Percentiles rank a stretch among this genome's conserved stretches.
phyloP scores from a whole-genome alignment of 92 coral and sea anemone species.

The Zoanthus sociatus region DNA sequence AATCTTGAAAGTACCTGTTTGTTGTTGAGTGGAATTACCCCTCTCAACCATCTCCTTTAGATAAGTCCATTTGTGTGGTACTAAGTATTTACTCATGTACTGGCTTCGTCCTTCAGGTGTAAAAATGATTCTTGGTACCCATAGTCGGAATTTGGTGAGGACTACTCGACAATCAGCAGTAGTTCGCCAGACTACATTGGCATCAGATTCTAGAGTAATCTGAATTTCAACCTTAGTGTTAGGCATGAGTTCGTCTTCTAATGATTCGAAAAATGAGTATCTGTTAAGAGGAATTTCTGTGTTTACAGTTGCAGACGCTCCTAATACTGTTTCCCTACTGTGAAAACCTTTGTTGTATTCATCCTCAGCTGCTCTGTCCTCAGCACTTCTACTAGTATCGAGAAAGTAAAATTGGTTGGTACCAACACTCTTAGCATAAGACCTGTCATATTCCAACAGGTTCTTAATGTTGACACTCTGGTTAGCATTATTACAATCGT shows the following conservation, averaged over 20 bases:
- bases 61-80: conserved; percentile 26
- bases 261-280: conserved; percentile 36
- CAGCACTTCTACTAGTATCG: neutral
- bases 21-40: neutral
- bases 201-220: neutral
- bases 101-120: conserved; percentile 9
- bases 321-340: neutral
- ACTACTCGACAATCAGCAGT: conserved; percentile 33
- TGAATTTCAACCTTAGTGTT: neutral
- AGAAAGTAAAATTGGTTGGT: neutral
- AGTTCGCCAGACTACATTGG: conserved; percentile 27
- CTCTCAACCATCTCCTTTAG: neutral
- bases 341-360: neutral
- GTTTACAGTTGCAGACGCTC: neutral
- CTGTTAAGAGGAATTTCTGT: neutral
- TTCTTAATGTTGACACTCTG: neutral
- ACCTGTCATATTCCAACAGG: neutral
- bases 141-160: neutral
- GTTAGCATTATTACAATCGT: neutral
- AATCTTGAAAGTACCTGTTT: conserved; percentile 34
- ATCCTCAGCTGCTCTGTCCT: neutral
- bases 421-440: neutral
- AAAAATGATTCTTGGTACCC: conserved; percentile 30
- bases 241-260: conserved; percentile 31
- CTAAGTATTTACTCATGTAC: neutral